Percentiles rank a stretch among this genome's conserved stretches.
Conservation (phyloP, 2,113 vertebrate species). For the Anarhynchus alexandrinus region DNA sequence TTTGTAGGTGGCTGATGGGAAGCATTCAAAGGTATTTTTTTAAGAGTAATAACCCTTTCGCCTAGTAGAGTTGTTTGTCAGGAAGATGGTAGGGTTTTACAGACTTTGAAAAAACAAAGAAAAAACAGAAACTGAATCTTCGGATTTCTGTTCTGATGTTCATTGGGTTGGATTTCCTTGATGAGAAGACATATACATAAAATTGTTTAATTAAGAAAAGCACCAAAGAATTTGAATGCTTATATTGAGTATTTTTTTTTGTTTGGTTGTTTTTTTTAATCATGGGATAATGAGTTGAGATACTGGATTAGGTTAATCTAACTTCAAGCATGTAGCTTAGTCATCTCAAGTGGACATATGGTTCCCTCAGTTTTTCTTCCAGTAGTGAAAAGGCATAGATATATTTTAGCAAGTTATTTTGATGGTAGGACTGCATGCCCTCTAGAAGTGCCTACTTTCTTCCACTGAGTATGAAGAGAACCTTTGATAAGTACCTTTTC, state of each 20-base stretch:
- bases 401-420: neutral
- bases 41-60: neutral
- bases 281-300: neutral
- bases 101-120: too few species aligned
- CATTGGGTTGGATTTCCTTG: neutral
- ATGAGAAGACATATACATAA: neutral
- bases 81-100: neutral
- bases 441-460: conserved; percentile 11
- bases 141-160: neutral
- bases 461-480: neutral
- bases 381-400: neutral
- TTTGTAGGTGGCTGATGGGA: neutral
- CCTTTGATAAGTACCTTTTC: neutral
- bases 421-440: neutral
- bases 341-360: neutral
- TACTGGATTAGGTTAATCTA: neutral
- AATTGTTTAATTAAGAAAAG: neutral
- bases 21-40: neutral
- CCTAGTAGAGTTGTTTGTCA: neutral
- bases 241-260: neutral
- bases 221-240: neutral
- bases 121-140: too few species aligned
- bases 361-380: neutral
- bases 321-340: neutral
- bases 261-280: neutral